Conservation (phyloP, 2,888 invertebrate species). For the Brenthis daphne region DNA sequence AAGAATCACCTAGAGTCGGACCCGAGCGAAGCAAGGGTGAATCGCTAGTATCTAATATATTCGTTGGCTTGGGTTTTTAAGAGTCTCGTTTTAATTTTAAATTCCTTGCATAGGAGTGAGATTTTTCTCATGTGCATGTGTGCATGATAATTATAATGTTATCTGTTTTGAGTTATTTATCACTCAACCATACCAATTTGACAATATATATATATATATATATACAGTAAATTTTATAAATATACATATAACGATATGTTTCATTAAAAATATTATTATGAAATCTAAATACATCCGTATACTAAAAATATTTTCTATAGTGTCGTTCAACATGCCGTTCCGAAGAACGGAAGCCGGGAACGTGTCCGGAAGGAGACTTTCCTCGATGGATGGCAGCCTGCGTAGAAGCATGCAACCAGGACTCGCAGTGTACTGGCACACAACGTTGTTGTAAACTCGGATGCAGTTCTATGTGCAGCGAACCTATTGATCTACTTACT, state of each 20-base stretch:
- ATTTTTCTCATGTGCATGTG: constrained; percentile 14
- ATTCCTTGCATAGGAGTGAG: not conserved
- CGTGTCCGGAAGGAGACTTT: constrained; percentile 65
- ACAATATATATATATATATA: not conserved
- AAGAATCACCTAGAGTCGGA: too few relatives aligned
- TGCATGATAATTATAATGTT: constrained; percentile 18
- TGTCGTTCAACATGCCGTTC: constrained; percentile 82
- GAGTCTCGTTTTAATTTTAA: too few relatives aligned
- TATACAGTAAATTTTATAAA: not conserved
- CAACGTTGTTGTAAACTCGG: constrained; percentile 86
- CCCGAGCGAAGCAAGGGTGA: too few relatives aligned
- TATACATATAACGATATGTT: not conserved
- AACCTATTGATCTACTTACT: constrained; percentile 82
- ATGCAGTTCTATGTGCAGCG: constrained; percentile 87
- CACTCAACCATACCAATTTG: not conserved
- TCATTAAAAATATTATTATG: not conserved
- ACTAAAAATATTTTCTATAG: constrained; percentile 55
- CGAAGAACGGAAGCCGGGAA: constrained; percentile 73
- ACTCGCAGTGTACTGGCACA: constrained; percentile 86
- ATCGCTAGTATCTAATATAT: too few relatives aligned
- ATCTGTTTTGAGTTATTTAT: not conserved
- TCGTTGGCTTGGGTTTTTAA: too few relatives aligned
- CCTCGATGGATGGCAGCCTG: constrained; percentile 84
- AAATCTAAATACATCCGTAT: not conserved
- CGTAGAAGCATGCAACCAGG: constrained; percentile 82